phyloP scores from a whole-genome alignment of 2,113 vertebrate species.

The Tragulus kanchil region DNA sequence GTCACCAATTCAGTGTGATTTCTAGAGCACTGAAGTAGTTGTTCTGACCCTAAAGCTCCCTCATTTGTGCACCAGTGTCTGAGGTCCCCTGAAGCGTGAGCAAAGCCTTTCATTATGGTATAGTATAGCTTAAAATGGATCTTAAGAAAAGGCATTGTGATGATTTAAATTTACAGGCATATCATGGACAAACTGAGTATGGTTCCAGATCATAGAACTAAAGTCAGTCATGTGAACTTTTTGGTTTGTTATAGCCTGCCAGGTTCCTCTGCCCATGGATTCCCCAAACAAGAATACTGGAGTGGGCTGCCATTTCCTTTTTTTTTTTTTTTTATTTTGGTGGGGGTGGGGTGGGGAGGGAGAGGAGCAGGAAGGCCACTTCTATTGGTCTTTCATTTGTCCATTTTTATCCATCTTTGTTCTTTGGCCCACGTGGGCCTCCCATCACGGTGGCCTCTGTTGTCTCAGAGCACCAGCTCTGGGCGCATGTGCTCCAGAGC shows the following conservation, averaged over 20 bases:
- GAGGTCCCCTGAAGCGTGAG: slow-evolving; percentile 49
- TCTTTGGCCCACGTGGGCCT: too few species aligned
- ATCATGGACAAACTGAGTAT: not conserved
- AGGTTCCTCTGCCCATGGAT: too few species aligned
- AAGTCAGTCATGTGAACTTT: not conserved
- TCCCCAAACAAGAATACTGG: not conserved
- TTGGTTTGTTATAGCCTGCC: not conserved
- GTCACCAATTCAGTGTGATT: not conserved
- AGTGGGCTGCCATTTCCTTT: not conserved
- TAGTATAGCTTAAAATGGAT: slow-evolving; percentile 44
- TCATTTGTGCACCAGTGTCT: slow-evolving; percentile 6
- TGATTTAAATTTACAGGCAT: slow-evolving; percentile 34
- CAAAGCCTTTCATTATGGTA: slow-evolving; percentile 64
- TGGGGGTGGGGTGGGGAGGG: too few species aligned
- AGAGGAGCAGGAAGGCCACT: too few species aligned
- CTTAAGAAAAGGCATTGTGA: slow-evolving; percentile 15
- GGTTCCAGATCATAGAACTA: not conserved
- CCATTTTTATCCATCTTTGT: too few species aligned
- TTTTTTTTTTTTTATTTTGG: too few species aligned
- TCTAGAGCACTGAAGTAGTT: not conserved
- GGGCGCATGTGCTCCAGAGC: too few species aligned
- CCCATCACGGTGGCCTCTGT: too few species aligned
- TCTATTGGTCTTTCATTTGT: too few species aligned
- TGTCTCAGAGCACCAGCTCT: too few species aligned
- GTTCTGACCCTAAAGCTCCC: not conserved